Evolutionary conservation across 2,888 invertebrate species (phyloP), one percentile per base, ranked within the genome.

Genomic region (Invenusta paracnida): DNA sequence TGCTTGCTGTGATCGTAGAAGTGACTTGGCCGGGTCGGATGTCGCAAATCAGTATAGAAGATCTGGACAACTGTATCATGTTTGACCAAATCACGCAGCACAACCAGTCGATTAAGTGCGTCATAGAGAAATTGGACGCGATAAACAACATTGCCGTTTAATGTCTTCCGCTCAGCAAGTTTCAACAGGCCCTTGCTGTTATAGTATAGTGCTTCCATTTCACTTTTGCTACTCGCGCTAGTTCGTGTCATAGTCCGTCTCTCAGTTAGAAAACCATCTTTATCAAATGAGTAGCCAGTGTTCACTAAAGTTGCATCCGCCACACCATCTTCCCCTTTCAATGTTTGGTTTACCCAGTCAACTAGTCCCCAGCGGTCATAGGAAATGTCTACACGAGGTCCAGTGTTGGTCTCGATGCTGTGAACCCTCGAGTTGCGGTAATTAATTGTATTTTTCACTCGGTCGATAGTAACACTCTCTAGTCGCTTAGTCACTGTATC

Each of bases 41-140:
- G 30, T n/a, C 30, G 5, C 30, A 48, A 25, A 31, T 83, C 83
- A 0, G 83, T 30, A 25, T 83, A 83, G 48, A 83, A 83, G 27
- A 31, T 30, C 28, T 83, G 83, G 27, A 27, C 27, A 29, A 83
- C 31, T 2, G 29, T 5, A 27, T 48, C 25, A 11, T 29, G 30
- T 27, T 83, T 30, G 13, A 83, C 48, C 2, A 83, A 1, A 83
- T 83, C 83, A 1, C 83, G 66, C 1, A 31, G 29, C 0, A 83
- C n/a, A 83, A 83, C 48, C 27, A 83, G n/a, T n/a, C 83, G 83
- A 83, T 83, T 27, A 1, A 27, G 31, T 25, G 48, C 48, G 31
- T 83, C 83, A 25, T 83, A 83, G 31, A 83, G 48, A 83, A 31
- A 83, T 31, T 83, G 48, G 2, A 83, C n/a, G 5, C 83, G 30